Percentiles rank a stretch among this genome's conserved stretches.
These are phyloP conservation scores for Trachelus stipa DNA, from an alignment of 2,888 invertebrate genomes.

Conservation along the genomic window DNA sequence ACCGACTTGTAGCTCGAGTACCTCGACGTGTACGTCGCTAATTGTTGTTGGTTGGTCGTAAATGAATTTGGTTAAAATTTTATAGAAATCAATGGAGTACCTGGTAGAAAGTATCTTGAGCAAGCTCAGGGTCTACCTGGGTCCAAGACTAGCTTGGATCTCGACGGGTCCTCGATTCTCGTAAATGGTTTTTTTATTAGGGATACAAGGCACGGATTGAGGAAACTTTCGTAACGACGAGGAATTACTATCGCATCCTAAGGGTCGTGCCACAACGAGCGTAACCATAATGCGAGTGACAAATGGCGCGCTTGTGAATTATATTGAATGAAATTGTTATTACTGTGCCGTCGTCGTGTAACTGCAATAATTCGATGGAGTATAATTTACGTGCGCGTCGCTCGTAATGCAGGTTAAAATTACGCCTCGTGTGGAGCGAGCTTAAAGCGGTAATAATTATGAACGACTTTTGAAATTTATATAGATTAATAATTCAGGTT, in stretches of 20 bases:
- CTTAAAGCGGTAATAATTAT: neutral
- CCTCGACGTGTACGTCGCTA: neutral
- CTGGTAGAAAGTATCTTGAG: too few relatives aligned
- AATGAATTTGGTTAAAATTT: neutral
- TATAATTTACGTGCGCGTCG: neutral
- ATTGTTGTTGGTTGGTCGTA: neutral
- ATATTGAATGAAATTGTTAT: neutral
- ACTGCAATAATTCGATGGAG: neutral
- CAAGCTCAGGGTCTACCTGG: too few relatives aligned
- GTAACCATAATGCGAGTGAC: neutral
- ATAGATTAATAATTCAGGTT: too few relatives aligned
- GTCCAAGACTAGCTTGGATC: too few relatives aligned
- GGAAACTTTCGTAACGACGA: neutral
- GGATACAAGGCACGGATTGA: neutral
- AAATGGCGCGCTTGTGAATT: neutral
- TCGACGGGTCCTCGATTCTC: too few relatives aligned
- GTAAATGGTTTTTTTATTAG: too few relatives aligned
- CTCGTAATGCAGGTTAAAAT: neutral
- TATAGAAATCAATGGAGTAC: neutral
- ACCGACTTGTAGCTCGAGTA: neutral
- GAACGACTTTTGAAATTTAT: too few relatives aligned
- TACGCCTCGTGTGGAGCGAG: neutral
- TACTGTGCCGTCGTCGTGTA: neutral
- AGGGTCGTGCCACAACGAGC: neutral
- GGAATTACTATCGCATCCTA: neutral